Evolutionary conservation across 2,888 invertebrate species (phyloP).

Genomic region (Nomada ferruginata): DNA sequence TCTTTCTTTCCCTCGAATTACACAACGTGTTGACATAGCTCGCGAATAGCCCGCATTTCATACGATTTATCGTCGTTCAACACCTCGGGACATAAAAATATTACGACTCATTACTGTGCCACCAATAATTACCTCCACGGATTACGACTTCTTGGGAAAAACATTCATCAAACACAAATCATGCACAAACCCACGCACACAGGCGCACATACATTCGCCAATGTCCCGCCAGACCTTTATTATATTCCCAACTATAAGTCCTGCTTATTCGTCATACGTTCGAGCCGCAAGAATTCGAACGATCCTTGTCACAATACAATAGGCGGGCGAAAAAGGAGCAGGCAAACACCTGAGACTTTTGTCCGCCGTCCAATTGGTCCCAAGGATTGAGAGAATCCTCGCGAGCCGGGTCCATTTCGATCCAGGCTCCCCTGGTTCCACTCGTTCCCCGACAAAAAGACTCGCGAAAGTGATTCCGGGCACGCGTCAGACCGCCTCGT

Average conservation of each 20-base stretch:
- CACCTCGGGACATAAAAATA: too few relatives aligned
- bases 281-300: constrained; percentile 10
- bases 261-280: not conserved
- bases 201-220: too few relatives aligned
- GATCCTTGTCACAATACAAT: not conserved
- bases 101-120: too few relatives aligned
- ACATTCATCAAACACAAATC: too few relatives aligned
- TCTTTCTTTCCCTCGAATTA: too few relatives aligned
- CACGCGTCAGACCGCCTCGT: constrained; percentile 68
- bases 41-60: too few relatives aligned
- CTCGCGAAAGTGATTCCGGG: constrained; percentile 73
- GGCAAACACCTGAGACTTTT: constrained; percentile 26
- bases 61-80: too few relatives aligned
- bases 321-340: not conserved
- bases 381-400: constrained; percentile 3
- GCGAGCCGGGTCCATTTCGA: constrained; percentile 28
- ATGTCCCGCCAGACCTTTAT: too few relatives aligned
- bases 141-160: too few relatives aligned
- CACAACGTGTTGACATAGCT: too few relatives aligned
- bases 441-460: constrained; percentile 60
- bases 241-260: not conserved
- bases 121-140: too few relatives aligned
- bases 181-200: too few relatives aligned
- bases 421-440: constrained; percentile 24
- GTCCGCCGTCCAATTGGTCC: constrained; percentile 19